Evolutionary conservation across 2,113 vertebrate species (phyloP).

Genomic region (Castor canadensis): DNA sequence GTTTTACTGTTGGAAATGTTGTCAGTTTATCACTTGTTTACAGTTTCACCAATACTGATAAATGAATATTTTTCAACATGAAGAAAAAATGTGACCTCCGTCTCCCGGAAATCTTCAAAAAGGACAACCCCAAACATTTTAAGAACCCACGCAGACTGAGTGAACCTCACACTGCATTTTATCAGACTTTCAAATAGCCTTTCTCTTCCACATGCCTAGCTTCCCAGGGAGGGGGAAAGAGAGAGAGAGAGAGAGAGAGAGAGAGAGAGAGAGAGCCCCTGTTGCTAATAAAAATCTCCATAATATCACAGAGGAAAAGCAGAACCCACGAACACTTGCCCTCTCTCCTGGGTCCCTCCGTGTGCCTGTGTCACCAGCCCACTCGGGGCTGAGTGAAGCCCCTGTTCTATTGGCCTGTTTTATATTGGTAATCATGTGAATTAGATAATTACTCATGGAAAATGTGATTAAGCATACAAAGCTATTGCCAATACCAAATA

Average conservation of each 20-base stretch:
- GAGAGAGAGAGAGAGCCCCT: too few species aligned
- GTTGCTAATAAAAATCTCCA: conserved; percentile 76
- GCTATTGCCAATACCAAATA: conserved; percentile 74
- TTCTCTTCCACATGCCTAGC: conserved; percentile 60
- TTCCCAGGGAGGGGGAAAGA: too few species aligned
- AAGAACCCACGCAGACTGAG: conserved; percentile 68
- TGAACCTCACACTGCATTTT: conserved; percentile 69
- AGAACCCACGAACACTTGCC: not conserved
- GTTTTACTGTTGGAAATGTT: conserved; percentile 86
- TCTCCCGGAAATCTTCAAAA: conserved; percentile 81
- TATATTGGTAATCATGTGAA: conserved; percentile 83
- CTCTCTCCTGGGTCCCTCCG: not conserved
- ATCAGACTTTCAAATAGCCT: conserved; percentile 70
- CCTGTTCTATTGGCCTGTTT: conserved; percentile 75
- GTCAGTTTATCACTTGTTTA: conserved; percentile 90
- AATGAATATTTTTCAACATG: conserved; percentile 89
- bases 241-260: too few species aligned
- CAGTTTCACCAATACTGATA: conserved; percentile 87
- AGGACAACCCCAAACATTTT: conserved; percentile 71
- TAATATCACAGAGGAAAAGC: conserved; percentile 67
- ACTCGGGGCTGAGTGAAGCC: conserved; percentile 70
- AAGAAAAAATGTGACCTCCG: conserved; percentile 84
- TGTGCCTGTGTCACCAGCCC: conserved; percentile 59
- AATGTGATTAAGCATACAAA: conserved; percentile 80
- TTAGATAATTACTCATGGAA: conserved; percentile 82